Evolutionary conservation across 2,888 invertebrate species (phyloP).

Genomic region (Drosophila robusta): DNA sequence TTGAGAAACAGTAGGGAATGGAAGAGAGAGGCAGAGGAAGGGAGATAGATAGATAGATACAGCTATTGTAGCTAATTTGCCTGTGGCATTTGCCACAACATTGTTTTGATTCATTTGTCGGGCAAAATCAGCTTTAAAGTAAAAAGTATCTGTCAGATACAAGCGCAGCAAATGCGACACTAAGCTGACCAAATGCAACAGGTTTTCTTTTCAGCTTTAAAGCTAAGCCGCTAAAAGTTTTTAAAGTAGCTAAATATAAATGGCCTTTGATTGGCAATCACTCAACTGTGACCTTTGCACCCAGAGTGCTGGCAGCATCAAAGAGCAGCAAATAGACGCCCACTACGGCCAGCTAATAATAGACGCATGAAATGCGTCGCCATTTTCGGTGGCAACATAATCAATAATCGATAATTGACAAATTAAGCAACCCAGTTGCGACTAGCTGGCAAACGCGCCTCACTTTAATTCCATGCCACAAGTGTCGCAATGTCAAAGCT

Average conservation of each 20-base stretch:
- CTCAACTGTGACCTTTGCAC: conserved; percentile 19
- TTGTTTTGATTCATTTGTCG: conserved; percentile 72
- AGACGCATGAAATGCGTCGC: conserved; percentile 31
- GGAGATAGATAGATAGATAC: conserved; percentile 17
- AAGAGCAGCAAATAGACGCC: conserved; percentile 14
- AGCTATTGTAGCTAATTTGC: conserved; percentile 51
- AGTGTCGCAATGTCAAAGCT: conserved; percentile 59
- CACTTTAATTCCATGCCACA: conserved; percentile 60
- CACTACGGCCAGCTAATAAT: conserved; percentile 50
- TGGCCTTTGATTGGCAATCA: not conserved
- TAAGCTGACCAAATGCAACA: conserved; percentile 55
- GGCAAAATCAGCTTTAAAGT: conserved; percentile 8
- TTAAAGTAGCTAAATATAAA: not conserved
- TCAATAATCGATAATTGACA: conserved; percentile 73
- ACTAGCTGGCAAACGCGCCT: conserved; percentile 15
- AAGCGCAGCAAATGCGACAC: conserved; percentile 44
- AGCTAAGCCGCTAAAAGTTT: conserved; percentile 10
- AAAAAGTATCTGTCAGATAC: conserved; percentile 25
- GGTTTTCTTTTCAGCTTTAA: conserved; percentile 6
- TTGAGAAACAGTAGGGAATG: not conserved
- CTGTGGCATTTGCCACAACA: conserved; percentile 60
- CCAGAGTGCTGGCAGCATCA: not conserved
- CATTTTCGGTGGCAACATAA: conserved; percentile 41
- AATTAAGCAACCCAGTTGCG: conserved; percentile 54
- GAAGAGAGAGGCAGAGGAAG: not conserved